These are phyloP conservation scores for Menidia beryllina DNA, from an alignment of 2,113 vertebrate species.

Conservation along the genomic window DNA sequence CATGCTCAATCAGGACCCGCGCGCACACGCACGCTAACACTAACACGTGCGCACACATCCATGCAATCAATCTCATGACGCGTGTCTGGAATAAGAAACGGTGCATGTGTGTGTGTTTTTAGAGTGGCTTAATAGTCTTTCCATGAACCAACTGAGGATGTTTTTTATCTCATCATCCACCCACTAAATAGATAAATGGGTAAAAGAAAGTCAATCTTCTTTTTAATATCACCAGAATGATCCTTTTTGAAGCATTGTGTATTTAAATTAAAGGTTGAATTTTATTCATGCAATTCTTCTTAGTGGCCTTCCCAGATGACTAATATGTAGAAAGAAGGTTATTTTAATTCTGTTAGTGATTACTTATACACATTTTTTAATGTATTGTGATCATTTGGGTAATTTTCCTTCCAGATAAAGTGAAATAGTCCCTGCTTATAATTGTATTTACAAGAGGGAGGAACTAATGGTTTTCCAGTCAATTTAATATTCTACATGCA, in stretches of 20 bases:
- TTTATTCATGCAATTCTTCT: too few species aligned
- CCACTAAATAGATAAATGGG: neutral
- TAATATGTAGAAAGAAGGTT: too few species aligned
- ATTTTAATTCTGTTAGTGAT: too few species aligned
- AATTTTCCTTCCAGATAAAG: too few species aligned
- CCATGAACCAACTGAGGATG: conserved; percentile 16
- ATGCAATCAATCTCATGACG: conserved; percentile 52
- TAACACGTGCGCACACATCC: conserved; percentile 27
- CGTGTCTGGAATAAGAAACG: conserved; percentile 65
- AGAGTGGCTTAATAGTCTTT: neutral
- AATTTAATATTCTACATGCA: neutral
- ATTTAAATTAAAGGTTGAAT: too few species aligned
- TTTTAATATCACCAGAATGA: too few species aligned
- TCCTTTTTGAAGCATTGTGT: too few species aligned
- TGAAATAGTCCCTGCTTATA: neutral
- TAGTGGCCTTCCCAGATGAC: too few species aligned
- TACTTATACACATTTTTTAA: too few species aligned
- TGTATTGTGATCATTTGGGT: too few species aligned
- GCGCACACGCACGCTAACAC: conserved; percentile 1
- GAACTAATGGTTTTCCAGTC: neutral
- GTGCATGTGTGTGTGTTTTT: conserved; percentile 11
- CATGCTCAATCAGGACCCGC: conserved; percentile 56
- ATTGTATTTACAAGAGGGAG: neutral
- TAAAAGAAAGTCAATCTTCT: neutral
- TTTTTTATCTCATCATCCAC: neutral